These are phyloP conservation scores for Hirudinaria manillensis DNA, from an alignment of 2,888 invertebrate species.

Conservation along the genomic window DNA sequence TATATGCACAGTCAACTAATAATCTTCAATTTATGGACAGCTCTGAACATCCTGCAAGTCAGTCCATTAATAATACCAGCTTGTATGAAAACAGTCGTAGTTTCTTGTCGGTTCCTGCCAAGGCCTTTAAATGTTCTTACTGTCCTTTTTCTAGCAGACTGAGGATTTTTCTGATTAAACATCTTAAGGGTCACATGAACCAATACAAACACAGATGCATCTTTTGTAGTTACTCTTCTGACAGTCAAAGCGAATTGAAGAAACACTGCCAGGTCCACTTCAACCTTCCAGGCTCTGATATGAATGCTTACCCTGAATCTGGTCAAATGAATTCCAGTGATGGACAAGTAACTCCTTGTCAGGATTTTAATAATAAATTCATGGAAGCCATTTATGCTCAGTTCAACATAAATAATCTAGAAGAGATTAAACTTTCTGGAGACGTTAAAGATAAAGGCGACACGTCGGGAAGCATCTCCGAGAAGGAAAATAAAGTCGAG, in stretches of 20 bases:
- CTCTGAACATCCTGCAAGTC: background rate
- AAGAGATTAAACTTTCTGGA: background rate
- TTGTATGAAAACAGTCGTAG: constrained; percentile 19
- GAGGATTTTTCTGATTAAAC: background rate
- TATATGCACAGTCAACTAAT: constrained; percentile 17
- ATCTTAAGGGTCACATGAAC: constrained; percentile 10
- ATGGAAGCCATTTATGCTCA: background rate
- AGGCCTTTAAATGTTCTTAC: constrained; percentile 9
- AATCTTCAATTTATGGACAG: constrained; percentile 4
- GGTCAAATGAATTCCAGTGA: background rate
- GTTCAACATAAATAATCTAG: background rate
- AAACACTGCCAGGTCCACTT: constrained; percentile 15
- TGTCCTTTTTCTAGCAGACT: constrained; percentile 18
- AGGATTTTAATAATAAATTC: background rate
- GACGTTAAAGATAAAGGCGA: background rate
- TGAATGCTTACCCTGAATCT: constrained; percentile 1
- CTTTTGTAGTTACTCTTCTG: constrained; percentile 17
- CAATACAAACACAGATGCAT: constrained; percentile 5
- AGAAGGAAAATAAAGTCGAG: background rate
- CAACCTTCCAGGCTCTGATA: constrained; percentile 13
- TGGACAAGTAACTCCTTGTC: background rate
- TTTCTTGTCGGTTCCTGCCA: background rate
- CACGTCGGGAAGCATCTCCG: too few species aligned
- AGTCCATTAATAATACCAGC: background rate
- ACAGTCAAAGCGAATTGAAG: background rate